Percentiles rank a stretch among this genome's conserved stretches.
phyloP scores from a whole-genome alignment of 2,113 vertebrate species.

The Oreochromis niloticus region DNA sequence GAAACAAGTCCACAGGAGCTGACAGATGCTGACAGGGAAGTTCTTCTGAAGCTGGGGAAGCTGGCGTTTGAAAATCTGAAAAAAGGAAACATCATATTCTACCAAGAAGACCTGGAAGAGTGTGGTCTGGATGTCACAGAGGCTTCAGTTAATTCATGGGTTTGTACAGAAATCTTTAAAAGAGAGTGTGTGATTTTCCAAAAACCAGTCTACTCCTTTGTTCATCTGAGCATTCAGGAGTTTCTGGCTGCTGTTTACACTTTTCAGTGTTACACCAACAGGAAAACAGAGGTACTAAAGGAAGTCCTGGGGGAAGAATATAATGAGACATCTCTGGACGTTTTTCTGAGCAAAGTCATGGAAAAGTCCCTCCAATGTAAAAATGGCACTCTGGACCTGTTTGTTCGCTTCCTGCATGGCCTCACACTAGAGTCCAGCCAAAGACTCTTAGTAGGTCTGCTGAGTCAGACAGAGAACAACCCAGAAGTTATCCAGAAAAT shows the following conservation, averaged over 20 bases:
- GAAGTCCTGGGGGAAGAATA: fast-evolving
- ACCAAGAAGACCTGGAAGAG: not conserved
- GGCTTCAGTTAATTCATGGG: not conserved
- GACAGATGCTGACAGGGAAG: fast-evolving
- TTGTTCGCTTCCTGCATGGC: not conserved
- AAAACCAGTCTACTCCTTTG: not conserved
- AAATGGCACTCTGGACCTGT: not conserved
- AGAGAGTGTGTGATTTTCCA: fast-evolving
- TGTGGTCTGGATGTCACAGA: not conserved
- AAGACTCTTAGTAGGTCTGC: not conserved
- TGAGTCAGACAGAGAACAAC: not conserved
- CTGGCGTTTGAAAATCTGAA: fast-evolving
- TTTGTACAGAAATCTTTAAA: not conserved
- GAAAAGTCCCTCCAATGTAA: not conserved
- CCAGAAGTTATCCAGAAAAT: not conserved
- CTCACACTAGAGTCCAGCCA: fast-evolving
- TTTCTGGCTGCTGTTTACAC: fast-evolving
- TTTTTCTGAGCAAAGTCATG: not conserved
- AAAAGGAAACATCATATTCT: fast-evolving
- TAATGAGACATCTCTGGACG: fast-evolving
- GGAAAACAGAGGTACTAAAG: not conserved
- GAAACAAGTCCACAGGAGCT: fast-evolving
- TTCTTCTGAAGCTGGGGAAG: not conserved
- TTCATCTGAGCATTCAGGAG: not conserved
- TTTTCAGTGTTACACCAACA: fast-evolving